Percentiles rank a stretch among this genome's conserved stretches.
phyloP scores from a whole-genome alignment of 1,140 invertebrate genomes.

The Trachelipus rathkii region DNA sequence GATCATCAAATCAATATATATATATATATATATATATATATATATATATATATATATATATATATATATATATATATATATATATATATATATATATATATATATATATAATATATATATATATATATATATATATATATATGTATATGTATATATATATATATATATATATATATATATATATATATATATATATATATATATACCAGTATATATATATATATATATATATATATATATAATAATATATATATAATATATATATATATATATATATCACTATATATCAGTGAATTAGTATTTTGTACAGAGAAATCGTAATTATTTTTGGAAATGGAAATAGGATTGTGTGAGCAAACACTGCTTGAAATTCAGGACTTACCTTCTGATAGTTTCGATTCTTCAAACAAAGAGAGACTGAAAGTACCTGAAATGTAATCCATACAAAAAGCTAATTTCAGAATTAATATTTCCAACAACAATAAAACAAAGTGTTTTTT shows the following conservation, averaged over 20 bases:
- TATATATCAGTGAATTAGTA: no score
- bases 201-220: neutral
- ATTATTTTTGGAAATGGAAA: neutral
- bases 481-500: neutral
- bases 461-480: neutral
- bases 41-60: no score
- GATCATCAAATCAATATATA: no score
- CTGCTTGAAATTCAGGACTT: neutral
- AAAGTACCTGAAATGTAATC: neutral
- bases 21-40: no score
- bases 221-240: no score
- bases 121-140: no score
- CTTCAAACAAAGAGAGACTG: neutral
- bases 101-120: no score
- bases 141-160: no score
- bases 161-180: conserved; percentile 22
- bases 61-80: no score
- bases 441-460: conserved; percentile 7
- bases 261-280: no score
- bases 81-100: no score
- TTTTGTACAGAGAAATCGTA: neutral
- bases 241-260: no score
- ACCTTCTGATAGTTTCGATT: neutral
- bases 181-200: conserved; percentile 12
- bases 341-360: neutral